Base-by-base conservation (phyloP, 2,113 vertebrate genomes). In the Crotalus tigris region DNA sequence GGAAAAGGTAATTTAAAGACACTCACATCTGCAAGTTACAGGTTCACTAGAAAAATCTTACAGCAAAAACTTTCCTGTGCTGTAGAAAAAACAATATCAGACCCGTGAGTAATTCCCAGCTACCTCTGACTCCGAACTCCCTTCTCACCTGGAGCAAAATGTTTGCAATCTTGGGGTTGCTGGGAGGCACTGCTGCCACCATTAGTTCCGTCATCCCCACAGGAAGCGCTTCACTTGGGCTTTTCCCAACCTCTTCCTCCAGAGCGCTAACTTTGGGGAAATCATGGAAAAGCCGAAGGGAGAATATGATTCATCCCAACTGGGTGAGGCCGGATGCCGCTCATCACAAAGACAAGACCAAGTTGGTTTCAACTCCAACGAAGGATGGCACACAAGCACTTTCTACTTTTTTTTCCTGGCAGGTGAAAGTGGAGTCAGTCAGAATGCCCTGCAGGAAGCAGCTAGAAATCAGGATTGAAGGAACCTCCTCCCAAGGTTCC, bases 231-330 rank as follows among this genome's bases (percentile, higher is more conserved):
- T 49, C 6, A 3, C 49, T 6, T 51, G 26, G 23, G 29, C 46
- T 26, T 29, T 19, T 5, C 46, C 54, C 92, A 53, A 33, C 39
- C 46, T 54, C 57, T 64, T 93, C 46, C 58, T 54, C 54, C 9
- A 6, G 6, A 51, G 55, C 1, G 1, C 33, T 21, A 6, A 89
- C 92, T 57, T 90, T 51, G 54, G 58, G 33, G 64, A 46, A 11
- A 64, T 12, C 11, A 33, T 69, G 51, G 23, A 24, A 90, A 29
- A 86, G 19, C 9, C 26, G 21, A n/a, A 26, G 44, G 59, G 75
- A 19, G 75, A 44, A 21, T 44, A 81, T 94, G 91, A 94, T 33
- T 94, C 91, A 94, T 6, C 3, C 49, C 17, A 51, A 26, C 29
- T 44, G 57, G 49, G 87, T 54, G 88, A 87, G 59, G 58, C 81